A percentile compares a stretch with the other conserved stretches of the same genome.
These are phyloP conservation scores for Amazona guildingii DNA, from an alignment of 2,113 vertebrate species.

Conservation along the genomic window DNA sequence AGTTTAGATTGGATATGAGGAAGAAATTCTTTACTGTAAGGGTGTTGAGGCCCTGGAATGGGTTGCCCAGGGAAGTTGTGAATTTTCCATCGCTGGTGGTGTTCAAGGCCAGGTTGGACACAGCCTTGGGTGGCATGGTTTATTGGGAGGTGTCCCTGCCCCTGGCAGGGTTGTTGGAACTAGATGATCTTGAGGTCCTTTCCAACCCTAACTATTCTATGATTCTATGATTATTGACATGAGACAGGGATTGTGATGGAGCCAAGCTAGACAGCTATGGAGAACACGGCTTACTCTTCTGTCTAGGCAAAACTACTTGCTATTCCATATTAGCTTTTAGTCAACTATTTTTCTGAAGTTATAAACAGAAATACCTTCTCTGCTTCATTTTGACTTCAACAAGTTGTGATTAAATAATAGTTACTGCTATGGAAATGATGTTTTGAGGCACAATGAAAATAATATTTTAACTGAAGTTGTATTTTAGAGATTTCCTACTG, in stretches of 20 bases:
- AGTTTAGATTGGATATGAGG: no score
- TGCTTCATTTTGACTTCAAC: background rate
- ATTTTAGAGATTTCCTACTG: background rate
- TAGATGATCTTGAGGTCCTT: no score
- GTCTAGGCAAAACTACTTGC: background rate
- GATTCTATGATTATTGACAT: background rate
- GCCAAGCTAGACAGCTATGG: background rate
- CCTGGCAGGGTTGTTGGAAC: no score
- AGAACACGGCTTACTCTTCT: background rate
- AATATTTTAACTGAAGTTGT: background rate
- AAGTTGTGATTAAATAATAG: background rate
- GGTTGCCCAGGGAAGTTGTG: no score
- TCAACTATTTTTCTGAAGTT: background rate
- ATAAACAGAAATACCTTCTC: background rate
- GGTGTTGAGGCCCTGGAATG: no score
- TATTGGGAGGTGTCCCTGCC: no score
- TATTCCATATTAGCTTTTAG: background rate
- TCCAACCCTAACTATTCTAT: no score
- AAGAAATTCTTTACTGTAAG: no score
- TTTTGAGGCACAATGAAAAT: background rate
- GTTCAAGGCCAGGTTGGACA: no score
- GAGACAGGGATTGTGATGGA: background rate
- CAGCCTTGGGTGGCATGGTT: no score
- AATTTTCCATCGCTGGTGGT: no score
- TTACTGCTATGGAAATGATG: background rate